These are phyloP conservation scores for Zonitis immaculata DNA, from an alignment of 2,888 invertebrate species.

Conservation along the genomic window DNA sequence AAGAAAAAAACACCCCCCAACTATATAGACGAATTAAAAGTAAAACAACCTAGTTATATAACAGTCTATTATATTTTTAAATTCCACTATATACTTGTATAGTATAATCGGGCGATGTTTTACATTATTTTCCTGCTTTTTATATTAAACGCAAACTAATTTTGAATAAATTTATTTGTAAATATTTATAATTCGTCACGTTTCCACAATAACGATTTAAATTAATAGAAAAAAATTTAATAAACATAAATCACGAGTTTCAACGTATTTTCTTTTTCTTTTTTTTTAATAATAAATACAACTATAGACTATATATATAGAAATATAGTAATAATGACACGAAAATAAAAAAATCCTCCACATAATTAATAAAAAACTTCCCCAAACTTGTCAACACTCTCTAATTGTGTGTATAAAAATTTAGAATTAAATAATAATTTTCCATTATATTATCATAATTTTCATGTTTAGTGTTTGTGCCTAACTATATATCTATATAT, in stretches of 20 bases:
- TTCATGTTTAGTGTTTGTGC: too few species aligned
- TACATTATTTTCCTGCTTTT: background rate
- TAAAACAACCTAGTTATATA: constrained; percentile 14
- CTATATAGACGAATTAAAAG: constrained; percentile 12
- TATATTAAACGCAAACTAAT: background rate
- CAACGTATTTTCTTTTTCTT: too few species aligned
- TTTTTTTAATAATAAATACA: too few species aligned
- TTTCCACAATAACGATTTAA: too few species aligned
- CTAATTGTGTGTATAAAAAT: too few species aligned
- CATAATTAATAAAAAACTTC: background rate
- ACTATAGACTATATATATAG: too few species aligned
- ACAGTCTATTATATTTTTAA: constrained; percentile 7
- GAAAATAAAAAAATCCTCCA: background rate
- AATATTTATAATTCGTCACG: background rate
- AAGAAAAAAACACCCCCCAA: constrained; percentile 9
- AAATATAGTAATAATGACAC: too few species aligned
- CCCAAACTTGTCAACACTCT: background rate
- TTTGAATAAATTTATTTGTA: background rate
- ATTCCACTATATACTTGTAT: constrained; percentile 9
- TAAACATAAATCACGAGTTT: too few species aligned
- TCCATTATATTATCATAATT: too few species aligned
- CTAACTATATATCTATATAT: too few species aligned
- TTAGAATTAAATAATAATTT: too few species aligned
- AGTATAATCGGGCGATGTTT: constrained; percentile 10
- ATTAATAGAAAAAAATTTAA: too few species aligned